Conservation (phyloP, 37 sponge, comb jelly and placozoan species). For the Halichondria panicea region DNA sequence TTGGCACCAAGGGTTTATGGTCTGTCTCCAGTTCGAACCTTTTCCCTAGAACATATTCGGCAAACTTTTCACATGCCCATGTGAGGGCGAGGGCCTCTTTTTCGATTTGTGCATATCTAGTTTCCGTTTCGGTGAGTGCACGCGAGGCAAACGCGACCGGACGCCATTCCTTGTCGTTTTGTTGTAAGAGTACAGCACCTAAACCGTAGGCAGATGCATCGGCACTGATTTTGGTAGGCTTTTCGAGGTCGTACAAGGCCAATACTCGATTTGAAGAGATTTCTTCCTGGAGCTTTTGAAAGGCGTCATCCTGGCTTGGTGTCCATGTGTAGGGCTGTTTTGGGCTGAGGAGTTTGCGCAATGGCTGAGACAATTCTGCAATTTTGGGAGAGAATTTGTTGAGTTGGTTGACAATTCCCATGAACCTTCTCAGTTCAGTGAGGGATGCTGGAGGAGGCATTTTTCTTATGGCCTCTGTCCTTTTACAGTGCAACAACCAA, state of each 20-base stretch:
- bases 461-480: background rate
- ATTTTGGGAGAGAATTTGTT: constrained; percentile 19
- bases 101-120: constrained; percentile 16
- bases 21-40: constrained; percentile 24
- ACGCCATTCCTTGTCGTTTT: constrained; percentile 11
- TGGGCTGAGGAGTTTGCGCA: constrained; percentile 25
- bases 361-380: constrained; percentile 22
- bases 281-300: constrained; percentile 1
- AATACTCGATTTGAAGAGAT: constrained; percentile 2
- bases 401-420: constrained; percentile 45
- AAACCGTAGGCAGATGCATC: constrained; percentile 47
- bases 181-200: constrained; percentile 32
- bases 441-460: background rate
- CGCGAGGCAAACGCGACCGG: constrained; percentile 38
- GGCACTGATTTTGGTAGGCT: constrained; percentile 6
- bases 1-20: constrained; percentile 31
- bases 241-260: constrained; percentile 5
- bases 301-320: constrained; percentile 11
- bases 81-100: constrained; percentile 23
- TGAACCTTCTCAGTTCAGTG: constrained; percentile 11
- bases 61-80: constrained; percentile 34
- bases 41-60: constrained; percentile 13
- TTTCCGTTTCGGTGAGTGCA: constrained; percentile 31
- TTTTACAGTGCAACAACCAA: too few species aligned
- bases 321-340: constrained; percentile 17